Conservation (phyloP, 1,140 invertebrate genomes). For the Drosophila insularis region DNA sequence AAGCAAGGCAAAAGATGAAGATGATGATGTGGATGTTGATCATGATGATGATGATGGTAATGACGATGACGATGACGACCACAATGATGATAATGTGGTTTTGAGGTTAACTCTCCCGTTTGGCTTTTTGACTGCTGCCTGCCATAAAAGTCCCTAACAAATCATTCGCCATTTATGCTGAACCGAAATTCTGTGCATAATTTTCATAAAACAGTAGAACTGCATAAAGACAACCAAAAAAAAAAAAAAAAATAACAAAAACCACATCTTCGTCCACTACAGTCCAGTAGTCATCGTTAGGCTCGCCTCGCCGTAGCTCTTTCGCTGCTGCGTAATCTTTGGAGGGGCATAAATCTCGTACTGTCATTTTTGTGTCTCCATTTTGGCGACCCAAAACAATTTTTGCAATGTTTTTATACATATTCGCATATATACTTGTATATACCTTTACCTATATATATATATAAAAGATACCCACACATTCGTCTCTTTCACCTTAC, state of each 20-base stretch:
- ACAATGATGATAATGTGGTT: slow-evolving; percentile 3
- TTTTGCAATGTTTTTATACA: slow-evolving; percentile 75
- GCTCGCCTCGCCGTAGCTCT: not conserved
- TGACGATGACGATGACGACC: not conserved
- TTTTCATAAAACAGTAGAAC: slow-evolving; percentile 32
- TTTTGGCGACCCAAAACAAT: slow-evolving; percentile 82
- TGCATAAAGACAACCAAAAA: not conserved
- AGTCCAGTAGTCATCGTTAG: slow-evolving; percentile 39
- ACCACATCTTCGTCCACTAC: slow-evolving; percentile 5
- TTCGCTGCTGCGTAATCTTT: slow-evolving; percentile 75
- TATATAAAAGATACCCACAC: slow-evolving; percentile 64
- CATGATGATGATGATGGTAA: too few relatives aligned
- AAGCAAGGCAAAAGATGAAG: slow-evolving; percentile 42
- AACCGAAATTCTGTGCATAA: slow-evolving; percentile 65
- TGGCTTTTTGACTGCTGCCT: slow-evolving; percentile 10
- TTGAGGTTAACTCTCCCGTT: not conserved
- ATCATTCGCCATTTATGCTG: slow-evolving; percentile 75
- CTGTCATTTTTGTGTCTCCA: slow-evolving; percentile 82
- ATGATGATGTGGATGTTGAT: not conserved
- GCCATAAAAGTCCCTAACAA: slow-evolving; percentile 75
- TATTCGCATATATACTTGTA: not conserved
- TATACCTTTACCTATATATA: not conserved
- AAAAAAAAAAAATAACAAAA: slow-evolving; percentile 14
- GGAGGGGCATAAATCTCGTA: slow-evolving; percentile 77
- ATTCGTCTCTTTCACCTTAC: slow-evolving; percentile 13